A percentile compares a stretch with the other conserved stretches of the same genome.
Conservation (phyloP, 2,113 vertebrate genomes). For the Cyprinus carpio region DNA sequence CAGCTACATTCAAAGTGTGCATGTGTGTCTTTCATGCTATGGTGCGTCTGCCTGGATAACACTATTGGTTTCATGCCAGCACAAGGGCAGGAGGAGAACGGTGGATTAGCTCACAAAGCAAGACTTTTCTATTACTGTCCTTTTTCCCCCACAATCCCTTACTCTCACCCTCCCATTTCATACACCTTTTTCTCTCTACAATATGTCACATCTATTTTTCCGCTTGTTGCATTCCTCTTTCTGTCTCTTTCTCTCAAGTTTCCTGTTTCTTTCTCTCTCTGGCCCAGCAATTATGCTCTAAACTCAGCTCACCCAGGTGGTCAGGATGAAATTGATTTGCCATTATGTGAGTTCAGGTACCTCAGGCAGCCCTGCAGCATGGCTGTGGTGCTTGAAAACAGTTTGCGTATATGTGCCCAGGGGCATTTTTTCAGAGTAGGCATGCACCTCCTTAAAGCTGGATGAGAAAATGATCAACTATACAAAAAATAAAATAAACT, state of each 20-base stretch:
- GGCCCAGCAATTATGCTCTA: conserved; percentile 72
- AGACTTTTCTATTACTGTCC: conserved; percentile 48
- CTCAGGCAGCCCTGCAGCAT: conserved; percentile 1
- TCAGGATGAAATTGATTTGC: conserved; percentile 74
- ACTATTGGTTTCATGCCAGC: conserved; percentile 77
- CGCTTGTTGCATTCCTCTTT: background rate
- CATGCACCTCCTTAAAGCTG: background rate
- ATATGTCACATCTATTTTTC: background rate
- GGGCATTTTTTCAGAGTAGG: background rate
- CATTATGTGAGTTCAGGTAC: conserved; percentile 67
- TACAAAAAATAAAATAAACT: too few species aligned
- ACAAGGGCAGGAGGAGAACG: conserved; percentile 62
- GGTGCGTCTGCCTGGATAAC: conserved; percentile 71
- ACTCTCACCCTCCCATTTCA: conserved; percentile 3
- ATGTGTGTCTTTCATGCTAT: conserved; percentile 57
- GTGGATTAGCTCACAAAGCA: conserved; percentile 63
- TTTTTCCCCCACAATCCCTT: background rate
- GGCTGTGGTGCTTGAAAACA: conserved; percentile 1
- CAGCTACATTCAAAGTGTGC: conserved; percentile 44
- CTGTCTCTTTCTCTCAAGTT: conserved; percentile 30
- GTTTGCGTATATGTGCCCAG: background rate
- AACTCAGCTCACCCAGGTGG: conserved; percentile 68
- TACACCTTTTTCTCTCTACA: conserved; percentile 24
- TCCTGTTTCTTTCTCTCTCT: conserved; percentile 15
- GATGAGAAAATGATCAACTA: too few species aligned